Conservation (phyloP, 2,888 invertebrate genomes). For the Cataglyphis albicans region DNA sequence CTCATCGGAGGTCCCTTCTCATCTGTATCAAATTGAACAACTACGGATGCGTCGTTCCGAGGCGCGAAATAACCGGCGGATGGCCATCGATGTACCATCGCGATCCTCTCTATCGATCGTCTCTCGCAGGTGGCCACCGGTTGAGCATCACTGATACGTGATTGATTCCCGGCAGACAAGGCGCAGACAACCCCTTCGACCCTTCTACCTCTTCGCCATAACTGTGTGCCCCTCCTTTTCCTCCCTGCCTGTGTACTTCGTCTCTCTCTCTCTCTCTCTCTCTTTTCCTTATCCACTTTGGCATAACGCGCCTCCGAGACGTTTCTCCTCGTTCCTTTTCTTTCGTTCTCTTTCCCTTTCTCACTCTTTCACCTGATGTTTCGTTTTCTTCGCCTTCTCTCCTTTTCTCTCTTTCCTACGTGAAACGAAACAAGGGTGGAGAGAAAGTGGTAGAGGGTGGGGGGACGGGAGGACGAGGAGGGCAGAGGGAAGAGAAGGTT, state of each 20-base stretch:
- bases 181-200: conserved; percentile 83
- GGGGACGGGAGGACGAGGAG: conserved; percentile 57
- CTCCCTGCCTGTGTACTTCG: conserved; percentile 58
- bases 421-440: conserved; percentile 61
- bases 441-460: conserved; percentile 67
- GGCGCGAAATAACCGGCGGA: conserved; percentile 1
- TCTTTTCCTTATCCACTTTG: conserved; percentile 68
- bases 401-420: conserved; percentile 55
- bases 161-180: conserved; percentile 84
- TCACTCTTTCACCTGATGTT: conserved; percentile 47
- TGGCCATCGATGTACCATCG: conserved; percentile 15
- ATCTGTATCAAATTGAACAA: conserved; percentile 18
- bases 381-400: conserved; percentile 50
- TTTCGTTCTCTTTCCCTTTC: conserved; percentile 46
- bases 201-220: conserved; percentile 64
- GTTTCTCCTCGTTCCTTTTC: conserved; percentile 56
- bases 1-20: not conserved
- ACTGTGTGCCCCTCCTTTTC: conserved; percentile 58
- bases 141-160: conserved; percentile 82
- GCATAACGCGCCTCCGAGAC: conserved; percentile 77
- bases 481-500: conserved; percentile 62
- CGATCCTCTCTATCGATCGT: conserved; percentile 50
- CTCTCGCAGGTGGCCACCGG: conserved; percentile 60
- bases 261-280: conserved; percentile 71
- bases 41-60: not conserved